Conservation (phyloP, 2,888 invertebrate species). For the Malachius bipustulatus region DNA sequence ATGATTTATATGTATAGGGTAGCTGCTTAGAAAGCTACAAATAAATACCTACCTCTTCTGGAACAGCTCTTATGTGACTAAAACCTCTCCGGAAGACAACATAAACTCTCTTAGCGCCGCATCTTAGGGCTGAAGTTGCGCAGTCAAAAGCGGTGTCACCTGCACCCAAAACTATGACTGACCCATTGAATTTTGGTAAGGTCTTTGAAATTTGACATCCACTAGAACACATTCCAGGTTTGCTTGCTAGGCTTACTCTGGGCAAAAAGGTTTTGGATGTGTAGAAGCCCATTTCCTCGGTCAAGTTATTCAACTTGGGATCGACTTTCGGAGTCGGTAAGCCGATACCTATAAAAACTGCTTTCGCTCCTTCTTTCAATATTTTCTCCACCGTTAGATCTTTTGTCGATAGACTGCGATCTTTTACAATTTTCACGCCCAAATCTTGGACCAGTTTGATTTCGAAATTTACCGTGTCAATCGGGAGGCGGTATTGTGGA, state of each 20-base stretch:
- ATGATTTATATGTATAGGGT: neutral
- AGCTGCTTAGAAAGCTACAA: slow-evolving; percentile 7
- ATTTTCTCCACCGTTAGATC: slow-evolving; percentile 69
- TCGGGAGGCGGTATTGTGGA: slow-evolving; percentile 92
- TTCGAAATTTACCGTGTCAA: slow-evolving; percentile 86
- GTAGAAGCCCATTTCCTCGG: slow-evolving; percentile 74
- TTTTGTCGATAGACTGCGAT: slow-evolving; percentile 53
- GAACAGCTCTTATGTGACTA: slow-evolving; percentile 89
- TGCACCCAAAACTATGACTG: slow-evolving; percentile 85
- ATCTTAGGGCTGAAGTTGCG: slow-evolving; percentile 91
- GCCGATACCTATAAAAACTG: slow-evolving; percentile 78
- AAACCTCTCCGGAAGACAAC: slow-evolving; percentile 92
- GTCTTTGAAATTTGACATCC: slow-evolving; percentile 39
- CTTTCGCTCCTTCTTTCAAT: slow-evolving; percentile 58
- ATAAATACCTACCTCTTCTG: slow-evolving; percentile 70
- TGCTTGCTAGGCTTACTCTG: slow-evolving; percentile 75
- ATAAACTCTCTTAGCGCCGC: slow-evolving; percentile 85
- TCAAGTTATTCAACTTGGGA: slow-evolving; percentile 64
- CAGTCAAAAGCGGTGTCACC: slow-evolving; percentile 99
- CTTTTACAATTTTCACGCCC: slow-evolving; percentile 77
- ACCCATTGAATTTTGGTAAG: slow-evolving; percentile 68
- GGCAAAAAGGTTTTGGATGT: slow-evolving; percentile 94
- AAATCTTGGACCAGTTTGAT: slow-evolving; percentile 81
- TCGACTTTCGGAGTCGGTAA: slow-evolving; percentile 80
- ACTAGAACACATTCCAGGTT: slow-evolving; percentile 77